Percentiles rank a stretch among this genome's conserved stretches.
Conservation (phyloP, 2,113 vertebrate genomes). For the Lepus timidus region DNA sequence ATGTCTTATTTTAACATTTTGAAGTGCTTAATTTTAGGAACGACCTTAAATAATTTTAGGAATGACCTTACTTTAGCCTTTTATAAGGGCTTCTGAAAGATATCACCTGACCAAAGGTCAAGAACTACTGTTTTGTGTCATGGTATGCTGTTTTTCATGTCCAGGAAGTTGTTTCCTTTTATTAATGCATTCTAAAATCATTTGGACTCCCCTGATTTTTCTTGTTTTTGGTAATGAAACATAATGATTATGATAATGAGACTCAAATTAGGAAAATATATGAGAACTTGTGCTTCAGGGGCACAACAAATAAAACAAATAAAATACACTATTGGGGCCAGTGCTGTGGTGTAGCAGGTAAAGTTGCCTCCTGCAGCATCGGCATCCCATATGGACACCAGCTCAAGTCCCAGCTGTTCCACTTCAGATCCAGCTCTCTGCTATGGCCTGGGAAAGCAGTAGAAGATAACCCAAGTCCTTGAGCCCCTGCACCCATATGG, state of each 20-base stretch:
- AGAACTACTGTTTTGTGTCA: not conserved
- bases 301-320: not conserved
- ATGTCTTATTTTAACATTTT: not conserved
- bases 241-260: not conserved
- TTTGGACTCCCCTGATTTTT: not conserved
- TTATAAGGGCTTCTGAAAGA: not conserved
- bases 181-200: conserved; percentile 25
- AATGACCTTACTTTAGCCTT: not conserved
- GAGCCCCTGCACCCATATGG: no score
- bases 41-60: not conserved
- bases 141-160: not conserved
- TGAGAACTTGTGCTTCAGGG: not conserved
- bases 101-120: not conserved
- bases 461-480: no score
- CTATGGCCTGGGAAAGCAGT: no score
- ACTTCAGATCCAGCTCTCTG: no score
- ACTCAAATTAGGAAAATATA: not conserved
- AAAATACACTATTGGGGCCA: not conserved
- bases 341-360: no score
- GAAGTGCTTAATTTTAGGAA: no score
- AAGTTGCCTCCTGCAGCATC: no score
- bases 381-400: no score
- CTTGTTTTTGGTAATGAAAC: not conserved
- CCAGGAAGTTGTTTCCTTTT: not conserved
- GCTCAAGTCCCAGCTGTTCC: no score